Evolutionary conservation across 2,888 invertebrate species (phyloP).

Genomic region (Octonoba sinensis): DNA sequence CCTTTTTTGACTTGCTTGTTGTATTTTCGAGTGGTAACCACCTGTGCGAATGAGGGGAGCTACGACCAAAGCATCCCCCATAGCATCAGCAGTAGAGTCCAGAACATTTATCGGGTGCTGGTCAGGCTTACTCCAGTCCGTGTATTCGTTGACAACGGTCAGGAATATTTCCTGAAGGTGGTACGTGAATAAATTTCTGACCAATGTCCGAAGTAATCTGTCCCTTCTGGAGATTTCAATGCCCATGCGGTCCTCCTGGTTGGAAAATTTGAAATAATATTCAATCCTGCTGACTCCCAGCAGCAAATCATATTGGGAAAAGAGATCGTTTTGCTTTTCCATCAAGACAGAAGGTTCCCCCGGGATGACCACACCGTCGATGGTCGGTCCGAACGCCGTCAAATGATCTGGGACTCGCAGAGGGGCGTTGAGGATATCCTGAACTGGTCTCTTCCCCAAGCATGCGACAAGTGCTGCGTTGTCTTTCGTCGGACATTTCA

Average conservation of each 20-base stretch:
- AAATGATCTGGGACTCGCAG: slow-evolving; percentile 77
- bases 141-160: slow-evolving; percentile 90
- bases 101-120: slow-evolving; percentile 72
- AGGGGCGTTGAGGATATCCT: slow-evolving; percentile 72
- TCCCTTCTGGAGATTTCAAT: slow-evolving; percentile 91
- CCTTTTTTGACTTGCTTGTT: slow-evolving; percentile 74
- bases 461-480: slow-evolving; percentile 71
- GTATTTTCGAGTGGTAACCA: slow-evolving; percentile 82
- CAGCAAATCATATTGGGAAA: slow-evolving; percentile 70
- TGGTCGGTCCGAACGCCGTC: slow-evolving; percentile 93
- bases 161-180: slow-evolving; percentile 70
- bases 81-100: slow-evolving; percentile 83
- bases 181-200: slow-evolving; percentile 68
- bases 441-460: slow-evolving; percentile 74
- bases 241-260: slow-evolving; percentile 85
- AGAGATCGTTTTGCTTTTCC: slow-evolving; percentile 59
- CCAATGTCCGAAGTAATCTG: slow-evolving; percentile 76
- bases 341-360: slow-evolving; percentile 73
- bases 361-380: slow-evolving; percentile 93
- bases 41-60: slow-evolving; percentile 91
- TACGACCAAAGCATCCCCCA: slow-evolving; percentile 92
- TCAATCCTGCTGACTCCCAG: slow-evolving; percentile 75
- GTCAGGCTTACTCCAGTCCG: slow-evolving; percentile 89
- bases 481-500: slow-evolving; percentile 76
- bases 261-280: slow-evolving; percentile 92